phyloP scores from a whole-genome alignment of 2,888 invertebrate genomes.

The Hyalella azteca region DNA sequence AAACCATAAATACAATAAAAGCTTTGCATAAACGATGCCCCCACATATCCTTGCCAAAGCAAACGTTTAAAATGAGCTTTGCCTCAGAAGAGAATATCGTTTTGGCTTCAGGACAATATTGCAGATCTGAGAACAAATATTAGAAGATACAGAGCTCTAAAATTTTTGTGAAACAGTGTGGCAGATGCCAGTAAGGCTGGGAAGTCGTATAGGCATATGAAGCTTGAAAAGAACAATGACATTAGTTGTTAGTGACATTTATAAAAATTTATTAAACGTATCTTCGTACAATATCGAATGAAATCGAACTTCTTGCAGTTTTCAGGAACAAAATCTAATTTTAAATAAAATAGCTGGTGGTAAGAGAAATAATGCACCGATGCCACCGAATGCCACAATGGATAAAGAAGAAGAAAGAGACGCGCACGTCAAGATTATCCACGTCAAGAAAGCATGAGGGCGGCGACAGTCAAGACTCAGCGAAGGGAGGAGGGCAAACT shows the following conservation, averaged over 20 bases:
- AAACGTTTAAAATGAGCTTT: background rate
- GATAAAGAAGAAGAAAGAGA: background rate
- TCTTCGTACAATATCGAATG: background rate
- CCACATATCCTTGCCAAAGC: background rate
- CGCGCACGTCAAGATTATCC: background rate
- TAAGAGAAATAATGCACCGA: background rate
- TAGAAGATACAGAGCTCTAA: background rate
- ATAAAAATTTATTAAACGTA: too few species aligned
- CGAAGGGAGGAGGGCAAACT: background rate
- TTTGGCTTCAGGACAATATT: background rate
- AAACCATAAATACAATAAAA: conserved; percentile 32
- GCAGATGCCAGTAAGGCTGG: background rate
- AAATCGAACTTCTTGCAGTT: background rate
- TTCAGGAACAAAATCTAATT: background rate
- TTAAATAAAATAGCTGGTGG: background rate
- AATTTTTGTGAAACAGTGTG: background rate
- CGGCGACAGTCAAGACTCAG: background rate
- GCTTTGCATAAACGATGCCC: conserved; percentile 29
- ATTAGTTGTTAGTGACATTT: too few species aligned
- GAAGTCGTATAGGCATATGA: background rate
- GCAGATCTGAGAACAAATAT: background rate
- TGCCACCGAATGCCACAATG: background rate
- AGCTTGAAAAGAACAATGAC: too few species aligned
- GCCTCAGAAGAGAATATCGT: background rate
- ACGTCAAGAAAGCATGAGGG: background rate